Evolutionary conservation across 37 sponge, comb jelly and placozoan species (phyloP), one percentile per base, ranked within the genome.

Genomic region (Axinella damicornis): DNA sequence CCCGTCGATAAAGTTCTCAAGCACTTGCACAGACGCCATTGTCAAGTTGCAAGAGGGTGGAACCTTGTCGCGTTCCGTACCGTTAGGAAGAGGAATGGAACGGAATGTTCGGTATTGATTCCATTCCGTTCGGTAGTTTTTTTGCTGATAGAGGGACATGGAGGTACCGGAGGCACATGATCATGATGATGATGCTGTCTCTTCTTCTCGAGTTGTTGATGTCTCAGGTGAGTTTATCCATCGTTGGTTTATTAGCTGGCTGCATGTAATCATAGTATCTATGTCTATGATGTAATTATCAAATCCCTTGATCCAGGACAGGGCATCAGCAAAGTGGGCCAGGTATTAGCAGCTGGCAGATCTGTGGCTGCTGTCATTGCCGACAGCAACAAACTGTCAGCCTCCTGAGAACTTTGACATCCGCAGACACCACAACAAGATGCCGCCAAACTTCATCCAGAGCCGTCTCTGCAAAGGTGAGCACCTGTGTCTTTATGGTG

Each of bases 1-100:
- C 5, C 97, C 97, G 28, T 83, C 86, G 25, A 96, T 96, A 35
- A 81, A 96, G 75, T 96, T 96, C 65, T 88, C 80, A 76, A 89
- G 41, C 24, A 76, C 71, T 4, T 54, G 41, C 1, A 88, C 54
- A 11, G 74, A 32, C 25, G 80, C 82, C 88, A 87, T 87, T n/a
- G n/a, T n/a, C n/a, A n/a, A n/a, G n/a, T n/a, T n/a, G n/a, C n/a
- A n/a, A n/a, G n/a, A n/a, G n/a, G n/a, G n/a, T n/a, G n/a, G n/a
- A n/a, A n/a, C n/a, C n/a, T n/a, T n/a, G n/a, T n/a, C n/a, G n/a
- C n/a, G n/a, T n/a, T n/a, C n/a, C n/a, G n/a, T n/a, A n/a, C n/a
- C n/a, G n/a, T n/a, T n/a, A n/a, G n/a, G n/a, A n/a, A n/a, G n/a
- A n/a, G n/a, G n/a, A n/a, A n/a, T n/a, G n/a, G n/a, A n/a, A n/a